Evolutionary conservation across 1,140 invertebrate genomes (phyloP).

Genomic region (Helicoverpa zea): DNA sequence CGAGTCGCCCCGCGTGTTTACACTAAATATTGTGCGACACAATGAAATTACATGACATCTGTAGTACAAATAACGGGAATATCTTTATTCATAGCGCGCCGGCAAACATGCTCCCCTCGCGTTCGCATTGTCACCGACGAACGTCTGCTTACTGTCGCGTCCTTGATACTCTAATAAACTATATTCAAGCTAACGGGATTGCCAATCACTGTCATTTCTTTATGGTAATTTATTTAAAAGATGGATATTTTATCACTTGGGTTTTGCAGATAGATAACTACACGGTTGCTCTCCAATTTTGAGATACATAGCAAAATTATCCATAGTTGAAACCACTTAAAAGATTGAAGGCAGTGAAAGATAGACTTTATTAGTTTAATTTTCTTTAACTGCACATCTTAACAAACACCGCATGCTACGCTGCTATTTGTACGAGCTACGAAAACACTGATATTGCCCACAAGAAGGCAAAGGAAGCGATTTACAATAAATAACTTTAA

Average conservation of each 20-base stretch:
- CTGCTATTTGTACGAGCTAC: constrained; percentile 17
- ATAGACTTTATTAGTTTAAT: background rate
- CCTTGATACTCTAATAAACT: constrained; percentile 41
- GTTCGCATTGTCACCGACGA: constrained; percentile 73
- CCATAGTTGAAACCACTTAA: too few relatives aligned
- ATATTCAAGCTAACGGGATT: constrained; percentile 30
- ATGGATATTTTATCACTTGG: background rate
- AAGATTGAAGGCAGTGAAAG: too few relatives aligned
- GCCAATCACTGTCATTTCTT: background rate
- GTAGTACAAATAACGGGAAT: constrained; percentile 86
- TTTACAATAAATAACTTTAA: constrained; percentile 86
- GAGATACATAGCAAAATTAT: too few relatives aligned
- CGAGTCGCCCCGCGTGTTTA: constrained; percentile 81
- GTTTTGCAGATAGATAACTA: too few relatives aligned
- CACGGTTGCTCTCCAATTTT: too few relatives aligned
- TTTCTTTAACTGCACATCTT: background rate
- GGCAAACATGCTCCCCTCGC: constrained; percentile 79
- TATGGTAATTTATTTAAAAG: background rate
- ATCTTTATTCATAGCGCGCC: constrained; percentile 85
- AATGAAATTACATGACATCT: constrained; percentile 87
- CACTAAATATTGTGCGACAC: constrained; percentile 86
- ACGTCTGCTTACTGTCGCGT: constrained; percentile 80
- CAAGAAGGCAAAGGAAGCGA: constrained; percentile 75
- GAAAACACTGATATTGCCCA: constrained; percentile 68
- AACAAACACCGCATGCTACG: constrained; percentile 19